Evolutionary conservation across 2,888 invertebrate genomes (phyloP).

Genomic region (Scotopteryx bipunctaria): DNA sequence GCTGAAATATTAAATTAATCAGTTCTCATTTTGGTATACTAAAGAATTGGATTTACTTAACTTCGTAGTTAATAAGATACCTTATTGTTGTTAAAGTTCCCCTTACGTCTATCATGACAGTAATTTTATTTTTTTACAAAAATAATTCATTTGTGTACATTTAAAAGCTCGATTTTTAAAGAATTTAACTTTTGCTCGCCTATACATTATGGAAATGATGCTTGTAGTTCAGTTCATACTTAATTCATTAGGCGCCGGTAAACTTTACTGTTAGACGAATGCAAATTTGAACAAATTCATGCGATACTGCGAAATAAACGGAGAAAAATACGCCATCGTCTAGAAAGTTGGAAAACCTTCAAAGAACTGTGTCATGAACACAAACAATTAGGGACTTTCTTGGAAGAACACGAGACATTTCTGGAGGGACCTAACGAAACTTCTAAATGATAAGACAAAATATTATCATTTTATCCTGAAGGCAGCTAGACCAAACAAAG

Average conservation of each 20-base stretch:
- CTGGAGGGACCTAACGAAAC: too few relatives aligned
- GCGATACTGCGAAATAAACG: not conserved
- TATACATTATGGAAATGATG: constrained; percentile 20
- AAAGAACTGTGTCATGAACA: not conserved
- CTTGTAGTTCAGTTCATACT: constrained; percentile 21
- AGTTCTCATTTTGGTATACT: not conserved
- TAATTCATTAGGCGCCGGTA: constrained; percentile 4
- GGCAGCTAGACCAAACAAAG: too few relatives aligned
- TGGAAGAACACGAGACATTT: too few relatives aligned
- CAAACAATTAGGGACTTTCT: too few relatives aligned
- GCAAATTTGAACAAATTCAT: constrained; percentile 8
- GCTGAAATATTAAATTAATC: not conserved
- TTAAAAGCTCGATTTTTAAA: not conserved
- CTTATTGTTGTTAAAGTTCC: too few relatives aligned
- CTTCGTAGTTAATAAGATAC: too few relatives aligned
- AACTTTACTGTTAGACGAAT: constrained; percentile 12
- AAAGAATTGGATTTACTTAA: too few relatives aligned
- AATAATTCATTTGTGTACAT: too few relatives aligned
- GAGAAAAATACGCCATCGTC: not conserved
- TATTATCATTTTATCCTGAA: too few relatives aligned
- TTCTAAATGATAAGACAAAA: too few relatives aligned
- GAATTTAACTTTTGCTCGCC: constrained; percentile 11
- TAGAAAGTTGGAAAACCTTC: not conserved
- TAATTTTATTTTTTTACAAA: too few relatives aligned
- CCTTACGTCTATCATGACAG: too few relatives aligned